Conservation (phyloP, 2,888 invertebrate genomes). For the Harpalus rufipes region DNA sequence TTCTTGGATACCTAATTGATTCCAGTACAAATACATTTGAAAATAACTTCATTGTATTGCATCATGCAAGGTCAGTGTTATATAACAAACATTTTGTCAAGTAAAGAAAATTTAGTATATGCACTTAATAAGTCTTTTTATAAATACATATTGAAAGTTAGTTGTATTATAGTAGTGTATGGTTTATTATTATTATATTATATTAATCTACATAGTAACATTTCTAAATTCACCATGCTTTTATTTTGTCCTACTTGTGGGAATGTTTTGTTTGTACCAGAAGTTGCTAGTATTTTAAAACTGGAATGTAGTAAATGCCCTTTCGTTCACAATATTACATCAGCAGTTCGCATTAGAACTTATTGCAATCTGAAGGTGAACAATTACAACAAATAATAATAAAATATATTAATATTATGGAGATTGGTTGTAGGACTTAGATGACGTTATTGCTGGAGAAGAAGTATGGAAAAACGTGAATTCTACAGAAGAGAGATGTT, state of each 20-base stretch:
- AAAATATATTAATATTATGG: constrained; percentile 71
- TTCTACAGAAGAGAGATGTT: constrained; percentile 96
- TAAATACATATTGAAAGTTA: background rate
- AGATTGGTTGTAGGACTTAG: constrained; percentile 84
- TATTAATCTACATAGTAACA: background rate
- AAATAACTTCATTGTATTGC: background rate
- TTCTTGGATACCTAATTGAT: too few relatives aligned
- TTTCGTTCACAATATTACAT: constrained; percentile 89
- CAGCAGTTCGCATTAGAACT: constrained; percentile 85
- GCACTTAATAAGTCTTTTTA: background rate
- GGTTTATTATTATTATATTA: background rate
- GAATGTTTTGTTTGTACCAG: constrained; percentile 91
- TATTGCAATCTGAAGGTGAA: constrained; percentile 92
- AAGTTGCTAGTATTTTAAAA: constrained; percentile 83
- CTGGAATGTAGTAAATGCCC: constrained; percentile 95
- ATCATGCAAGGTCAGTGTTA: background rate
- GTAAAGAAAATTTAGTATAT: background rate
- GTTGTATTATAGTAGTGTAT: background rate
- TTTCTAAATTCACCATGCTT: constrained; percentile 79
- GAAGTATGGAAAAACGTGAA: constrained; percentile 99
- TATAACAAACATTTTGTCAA: too few relatives aligned
- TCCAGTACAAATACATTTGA: too few relatives aligned
- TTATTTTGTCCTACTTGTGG: constrained; percentile 94
- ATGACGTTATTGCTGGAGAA: constrained; percentile 96
- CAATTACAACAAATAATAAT: background rate